A percentile compares a stretch with the other conserved stretches of the same genome.
phyloP scores from a whole-genome alignment of 2,888 invertebrate species.

The Seira musarum region DNA sequence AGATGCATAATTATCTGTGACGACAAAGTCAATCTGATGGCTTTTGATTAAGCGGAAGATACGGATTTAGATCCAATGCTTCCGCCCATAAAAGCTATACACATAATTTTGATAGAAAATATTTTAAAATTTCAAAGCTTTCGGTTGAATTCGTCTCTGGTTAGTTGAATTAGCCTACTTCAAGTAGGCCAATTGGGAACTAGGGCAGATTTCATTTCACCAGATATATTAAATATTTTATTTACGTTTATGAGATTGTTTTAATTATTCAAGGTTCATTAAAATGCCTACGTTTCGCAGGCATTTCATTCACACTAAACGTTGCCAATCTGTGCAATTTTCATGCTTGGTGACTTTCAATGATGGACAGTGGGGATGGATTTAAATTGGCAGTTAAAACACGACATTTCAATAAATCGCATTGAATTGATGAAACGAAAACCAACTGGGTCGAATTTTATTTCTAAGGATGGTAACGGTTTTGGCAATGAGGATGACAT shows the following conservation, averaged over 20 bases:
- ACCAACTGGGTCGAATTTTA: background rate
- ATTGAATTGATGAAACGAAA: background rate
- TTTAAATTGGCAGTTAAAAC: background rate
- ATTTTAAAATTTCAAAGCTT: no score
- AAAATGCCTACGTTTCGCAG: no score
- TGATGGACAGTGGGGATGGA: background rate
- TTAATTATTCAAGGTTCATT: background rate
- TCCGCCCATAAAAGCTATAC: background rate
- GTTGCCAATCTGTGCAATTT: no score
- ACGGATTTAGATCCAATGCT: background rate
- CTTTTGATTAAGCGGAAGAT: background rate
- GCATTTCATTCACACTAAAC: no score
- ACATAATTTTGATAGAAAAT: background rate
- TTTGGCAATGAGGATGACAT: no score
- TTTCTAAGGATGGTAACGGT: no score
- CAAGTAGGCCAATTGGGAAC: no score
- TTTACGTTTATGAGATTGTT: background rate
- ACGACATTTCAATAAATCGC: background rate
- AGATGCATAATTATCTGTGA: background rate
- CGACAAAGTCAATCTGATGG: background rate
- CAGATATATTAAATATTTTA: background rate
- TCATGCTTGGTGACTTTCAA: background rate
- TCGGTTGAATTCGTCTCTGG: no score
- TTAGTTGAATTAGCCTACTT: no score
- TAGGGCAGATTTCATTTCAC: background rate